Percentiles rank a stretch among this genome's conserved stretches.
These are phyloP conservation scores for Diaperis boleti DNA, from an alignment of 2,888 invertebrate genomes.

Conservation along the genomic window DNA sequence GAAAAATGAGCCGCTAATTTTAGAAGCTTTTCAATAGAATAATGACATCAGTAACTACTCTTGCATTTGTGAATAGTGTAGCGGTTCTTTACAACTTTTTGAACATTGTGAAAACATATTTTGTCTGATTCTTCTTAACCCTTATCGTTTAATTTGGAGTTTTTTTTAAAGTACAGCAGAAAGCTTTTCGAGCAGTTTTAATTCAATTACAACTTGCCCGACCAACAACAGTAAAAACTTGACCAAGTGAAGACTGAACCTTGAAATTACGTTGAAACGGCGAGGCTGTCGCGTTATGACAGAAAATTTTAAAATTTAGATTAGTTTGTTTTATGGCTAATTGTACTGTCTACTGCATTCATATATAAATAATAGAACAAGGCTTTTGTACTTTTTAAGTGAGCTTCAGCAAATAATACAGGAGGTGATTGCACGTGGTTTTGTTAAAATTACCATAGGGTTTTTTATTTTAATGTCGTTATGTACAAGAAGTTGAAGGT, in stretches of 20 bases:
- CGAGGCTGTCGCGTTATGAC: neutral
- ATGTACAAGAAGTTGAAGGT: too few relatives aligned
- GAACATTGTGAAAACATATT: conserved; percentile 10
- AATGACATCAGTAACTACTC: conserved; percentile 20
- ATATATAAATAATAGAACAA: neutral
- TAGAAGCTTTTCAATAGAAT: conserved; percentile 7
- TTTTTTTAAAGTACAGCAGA: conserved; percentile 7
- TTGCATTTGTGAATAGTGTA: conserved; percentile 11
- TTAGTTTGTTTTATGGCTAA: neutral
- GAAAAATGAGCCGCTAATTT: conserved; percentile 29
- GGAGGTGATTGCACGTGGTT: neutral
- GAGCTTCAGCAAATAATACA: neutral
- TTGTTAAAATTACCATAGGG: neutral
- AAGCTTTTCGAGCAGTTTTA: conserved; percentile 31
- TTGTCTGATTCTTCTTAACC: conserved; percentile 5
- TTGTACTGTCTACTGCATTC: neutral
- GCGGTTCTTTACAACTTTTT: conserved; percentile 21
- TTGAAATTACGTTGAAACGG: conserved; percentile 12
- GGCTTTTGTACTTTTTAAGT: neutral
- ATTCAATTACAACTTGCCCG: conserved; percentile 22
- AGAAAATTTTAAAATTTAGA: conserved; percentile 13
- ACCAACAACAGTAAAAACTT: conserved; percentile 16
- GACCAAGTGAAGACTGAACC: conserved; percentile 15
- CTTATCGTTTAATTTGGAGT: neutral
- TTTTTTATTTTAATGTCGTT: too few relatives aligned